These are phyloP conservation scores for Brachynemurus nebulosus DNA, from an alignment of 2,888 invertebrate genomes.

Conservation along the genomic window DNA sequence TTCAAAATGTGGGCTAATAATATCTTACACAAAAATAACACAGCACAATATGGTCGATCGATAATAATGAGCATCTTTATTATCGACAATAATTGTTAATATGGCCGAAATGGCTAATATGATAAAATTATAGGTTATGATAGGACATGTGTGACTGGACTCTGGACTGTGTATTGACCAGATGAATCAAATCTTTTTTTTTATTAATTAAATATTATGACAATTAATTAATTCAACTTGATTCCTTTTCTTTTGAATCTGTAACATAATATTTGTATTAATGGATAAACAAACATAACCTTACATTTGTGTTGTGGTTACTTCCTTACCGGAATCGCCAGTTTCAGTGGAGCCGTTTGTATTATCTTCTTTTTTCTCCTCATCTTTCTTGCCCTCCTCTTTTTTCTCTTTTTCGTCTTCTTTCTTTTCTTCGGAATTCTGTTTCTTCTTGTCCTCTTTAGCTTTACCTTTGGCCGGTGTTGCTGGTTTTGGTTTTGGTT, in stretches of 20 bases:
- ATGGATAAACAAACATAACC: constrained; percentile 5
- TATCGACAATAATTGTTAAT: neutral
- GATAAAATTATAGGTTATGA: neutral
- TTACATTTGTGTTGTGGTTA: too few species aligned
- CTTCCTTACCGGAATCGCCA: constrained; percentile 33
- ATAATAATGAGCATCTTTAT: neutral
- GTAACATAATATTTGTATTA: too few species aligned
- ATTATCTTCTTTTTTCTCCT: constrained; percentile 30
- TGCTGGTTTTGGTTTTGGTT: constrained; percentile 66
- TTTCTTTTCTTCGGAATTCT: constrained; percentile 52
- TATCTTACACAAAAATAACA: constrained; percentile 36
- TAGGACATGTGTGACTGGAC: too few species aligned
- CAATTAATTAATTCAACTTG: constrained; percentile 41
- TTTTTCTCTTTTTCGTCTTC: constrained; percentile 35
- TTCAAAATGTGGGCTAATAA: too few species aligned
- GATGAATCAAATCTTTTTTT: too few species aligned
- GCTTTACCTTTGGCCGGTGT: constrained; percentile 63
- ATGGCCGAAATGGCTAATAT: neutral
- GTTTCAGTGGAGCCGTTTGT: constrained; percentile 38
- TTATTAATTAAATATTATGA: too few species aligned
- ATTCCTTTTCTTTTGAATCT: constrained; percentile 57
- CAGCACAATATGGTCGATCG: constrained; percentile 30
- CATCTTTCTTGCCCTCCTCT: constrained; percentile 34
- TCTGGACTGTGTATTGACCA: too few species aligned
- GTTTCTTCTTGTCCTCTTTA: constrained; percentile 57